Base-by-base conservation (phyloP, 2,888 invertebrate species). In the Pammene fasciana region DNA sequence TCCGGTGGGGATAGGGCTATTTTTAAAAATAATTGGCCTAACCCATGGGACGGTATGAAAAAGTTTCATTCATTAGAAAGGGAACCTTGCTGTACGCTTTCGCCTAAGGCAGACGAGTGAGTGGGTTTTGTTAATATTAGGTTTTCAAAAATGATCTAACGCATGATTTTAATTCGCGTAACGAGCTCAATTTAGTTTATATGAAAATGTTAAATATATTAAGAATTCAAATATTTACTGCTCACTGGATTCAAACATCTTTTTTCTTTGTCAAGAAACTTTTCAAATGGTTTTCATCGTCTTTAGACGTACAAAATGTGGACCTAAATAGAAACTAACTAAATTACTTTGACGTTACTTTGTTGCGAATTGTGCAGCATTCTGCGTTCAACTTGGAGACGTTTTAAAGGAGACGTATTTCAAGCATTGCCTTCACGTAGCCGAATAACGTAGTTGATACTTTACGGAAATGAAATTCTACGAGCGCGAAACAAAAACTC, bases 11-110 rank as follows among this genome's bases (percentile, higher is more conserved):
- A 41, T 50, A 14, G 38, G 59, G 46, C 64, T 59, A 64, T 64
- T 70, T 70, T 65, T 48, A 16, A 55, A 70, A 70, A 70, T 70
- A 70, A 70, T 70, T 70, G 70, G 70, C 70, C 38, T 38, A 38
- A 59, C 45, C 45, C 50, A 43, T 48, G 48, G 41, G 16, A 43
- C n/a, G 45, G 59, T 54, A 57, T 26, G 36, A 26, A 45, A 45
- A 60, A 36, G 34, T 54, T 38, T 52, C 45, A 57, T 60, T 61
- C n/a, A 55, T 55, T 54, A 67, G 43, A 16, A 52, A 43, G 43
- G 36, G 41, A 48, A 48, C 14, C 50, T 50, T 41, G 48, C 36
- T 13, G 46, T 60, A 48, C 16, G 6, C n/a, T 9, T 16, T 11
- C 9, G 62, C 62, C 62, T 62, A 41, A 62, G 61, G 61, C 50